phyloP scores from a whole-genome alignment of 2,113 vertebrate species.

The Chlorocebus sabaeus region DNA sequence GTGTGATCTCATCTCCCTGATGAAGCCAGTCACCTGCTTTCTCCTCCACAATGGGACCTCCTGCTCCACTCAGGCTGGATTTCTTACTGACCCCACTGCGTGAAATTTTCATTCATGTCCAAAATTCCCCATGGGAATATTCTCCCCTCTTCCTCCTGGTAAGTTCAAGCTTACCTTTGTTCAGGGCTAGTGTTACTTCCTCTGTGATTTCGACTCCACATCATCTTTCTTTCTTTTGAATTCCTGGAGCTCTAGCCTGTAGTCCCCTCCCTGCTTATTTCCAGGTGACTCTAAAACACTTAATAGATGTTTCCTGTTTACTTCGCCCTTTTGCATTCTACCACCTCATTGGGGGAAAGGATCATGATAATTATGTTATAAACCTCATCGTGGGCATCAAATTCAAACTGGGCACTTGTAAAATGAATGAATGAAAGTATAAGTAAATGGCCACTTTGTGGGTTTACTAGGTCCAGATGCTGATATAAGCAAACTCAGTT shows the following conservation, averaged over 20 bases:
- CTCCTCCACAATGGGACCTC: not conserved
- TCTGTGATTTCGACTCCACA: not conserved
- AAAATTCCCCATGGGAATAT: not conserved
- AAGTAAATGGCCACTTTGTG: not conserved
- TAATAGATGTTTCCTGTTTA: not conserved
- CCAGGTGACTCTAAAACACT: not conserved
- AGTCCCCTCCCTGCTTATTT: not conserved
- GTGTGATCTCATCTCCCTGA: not conserved
- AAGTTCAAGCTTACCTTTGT: too few relatives aligned
- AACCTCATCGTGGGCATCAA: not conserved
- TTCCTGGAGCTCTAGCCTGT: not conserved
- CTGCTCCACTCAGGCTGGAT: not conserved
- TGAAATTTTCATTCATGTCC: not conserved
- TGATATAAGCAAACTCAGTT: not conserved
- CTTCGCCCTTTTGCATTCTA: not conserved
- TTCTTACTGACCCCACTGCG: rapidly evolving
- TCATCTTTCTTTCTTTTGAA: not conserved
- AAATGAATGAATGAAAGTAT: not conserved
- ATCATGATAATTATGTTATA: not conserved
- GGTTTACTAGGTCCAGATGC: not conserved
- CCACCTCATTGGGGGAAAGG: not conserved
- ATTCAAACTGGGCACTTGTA: not conserved
- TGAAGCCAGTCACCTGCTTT: not conserved
- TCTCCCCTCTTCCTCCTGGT: not conserved
- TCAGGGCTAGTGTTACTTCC: not conserved